Base-by-base conservation (phyloP, 2,113 vertebrate genomes). In the Gobio gobio region DNA sequence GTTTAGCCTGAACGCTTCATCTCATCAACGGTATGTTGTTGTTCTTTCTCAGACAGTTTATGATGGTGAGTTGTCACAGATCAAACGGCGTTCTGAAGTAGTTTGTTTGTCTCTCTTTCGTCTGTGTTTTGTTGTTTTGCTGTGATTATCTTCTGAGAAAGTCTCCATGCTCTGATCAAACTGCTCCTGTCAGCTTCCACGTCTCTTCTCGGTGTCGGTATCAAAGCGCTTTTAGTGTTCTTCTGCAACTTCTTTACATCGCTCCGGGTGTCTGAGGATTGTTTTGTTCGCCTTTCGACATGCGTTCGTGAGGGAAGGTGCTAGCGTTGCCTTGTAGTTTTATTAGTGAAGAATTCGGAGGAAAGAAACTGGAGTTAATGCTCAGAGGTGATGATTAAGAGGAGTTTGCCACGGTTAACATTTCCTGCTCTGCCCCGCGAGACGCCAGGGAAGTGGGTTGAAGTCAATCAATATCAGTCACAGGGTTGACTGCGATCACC, bases 321-420 rank as follows among this genome's bases (percentile, higher is more conserved):
- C n/a, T 75, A 73, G 14, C 22, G 70, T 73, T 22, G 10, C 10
- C 0, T 2, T 13, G 87, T 91, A 91, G 45, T 93, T 90, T 88
- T 88, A 91, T 91, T 84, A 83, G 85, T 74, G 88, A 63, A 80
- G 87, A 90, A 88, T 87, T 85, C 83, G 86, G 66, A 86, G 87
- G 89, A 90, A 89, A 91, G 73, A 78, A 89, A 40, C 86, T 87
- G 77, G 72, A 83, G 91, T 91, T 88, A 94, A 91, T 91, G 90
- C 91, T 92, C 91, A 88, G 89, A 82, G 90, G 91, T 90, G 92
- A 87, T 93, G 92, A 93, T 93, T 91, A 92, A 86, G 89, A 91
- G 87, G 33, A 87, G 63, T 90, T 86, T 75, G 87, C 77, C 86
- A 86, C n/a, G 90, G 91, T 93, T 90, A 91, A 93, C 91, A 88